Evolutionary conservation across 2,113 vertebrate genomes (phyloP).

Genomic region (Aphyosemion australe): DNA sequence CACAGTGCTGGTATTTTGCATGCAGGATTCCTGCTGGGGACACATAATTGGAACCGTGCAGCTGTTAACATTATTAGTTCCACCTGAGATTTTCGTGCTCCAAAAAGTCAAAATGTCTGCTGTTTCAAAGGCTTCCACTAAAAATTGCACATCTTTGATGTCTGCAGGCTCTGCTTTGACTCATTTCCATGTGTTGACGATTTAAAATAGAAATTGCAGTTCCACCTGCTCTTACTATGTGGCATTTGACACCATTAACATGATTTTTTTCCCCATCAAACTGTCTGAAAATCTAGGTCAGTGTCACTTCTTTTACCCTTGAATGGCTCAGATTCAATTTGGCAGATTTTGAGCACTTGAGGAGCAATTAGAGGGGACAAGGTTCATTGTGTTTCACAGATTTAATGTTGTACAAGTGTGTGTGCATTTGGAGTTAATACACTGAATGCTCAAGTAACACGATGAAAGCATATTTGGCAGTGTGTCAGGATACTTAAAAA

Average conservation of each 20-base stretch:
- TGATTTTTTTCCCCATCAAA: background rate
- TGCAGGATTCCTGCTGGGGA: slow-evolving; percentile 12
- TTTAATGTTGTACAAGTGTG: background rate
- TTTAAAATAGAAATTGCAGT: slow-evolving; percentile 20
- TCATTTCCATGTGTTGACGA: slow-evolving; percentile 19
- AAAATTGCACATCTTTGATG: slow-evolving; percentile 27
- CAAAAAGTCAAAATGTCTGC: slow-evolving; percentile 11
- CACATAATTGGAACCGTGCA: slow-evolving; percentile 20
- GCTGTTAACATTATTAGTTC: slow-evolving; percentile 25
- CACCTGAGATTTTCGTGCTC: slow-evolving; percentile 12
- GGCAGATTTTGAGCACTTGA: background rate
- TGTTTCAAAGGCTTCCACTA: slow-evolving; percentile 7
- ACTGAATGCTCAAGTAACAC: no score
- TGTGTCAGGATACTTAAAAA: background rate
- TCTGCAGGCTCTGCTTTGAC: background rate
- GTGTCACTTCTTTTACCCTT: slow-evolving; percentile 5
- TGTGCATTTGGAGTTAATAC: background rate
- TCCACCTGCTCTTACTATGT: background rate
- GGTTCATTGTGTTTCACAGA: background rate
- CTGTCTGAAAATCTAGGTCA: slow-evolving; percentile 5
- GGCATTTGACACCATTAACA: slow-evolving; percentile 12
- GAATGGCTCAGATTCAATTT: slow-evolving; percentile 9
- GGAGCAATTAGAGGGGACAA: background rate
- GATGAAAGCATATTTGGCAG: background rate
- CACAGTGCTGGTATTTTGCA: background rate